Percentiles rank a stretch among this genome's conserved stretches.
Evolutionary conservation across 2,888 invertebrate species (phyloP).

Genomic region (Ophioninae sp.): DNA sequence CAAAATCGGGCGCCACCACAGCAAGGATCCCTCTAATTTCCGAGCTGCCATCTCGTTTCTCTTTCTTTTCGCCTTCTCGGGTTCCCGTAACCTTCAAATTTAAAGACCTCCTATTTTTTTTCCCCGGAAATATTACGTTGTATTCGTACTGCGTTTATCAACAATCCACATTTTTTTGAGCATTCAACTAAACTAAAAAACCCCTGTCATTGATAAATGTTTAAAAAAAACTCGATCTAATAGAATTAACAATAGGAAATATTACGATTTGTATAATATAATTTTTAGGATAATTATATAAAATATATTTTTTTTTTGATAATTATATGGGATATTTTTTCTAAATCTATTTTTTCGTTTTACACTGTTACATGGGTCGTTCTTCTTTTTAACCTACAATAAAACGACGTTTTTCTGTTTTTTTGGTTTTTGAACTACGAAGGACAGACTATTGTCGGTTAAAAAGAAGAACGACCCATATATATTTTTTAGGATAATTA

Average conservation of each 20-base stretch:
- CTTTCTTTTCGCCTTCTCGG: slow-evolving; percentile 26
- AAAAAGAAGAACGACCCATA: neutral
- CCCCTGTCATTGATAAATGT: neutral
- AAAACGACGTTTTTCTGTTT: too few species aligned
- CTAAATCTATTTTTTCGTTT: too few species aligned
- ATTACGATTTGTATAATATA: too few species aligned
- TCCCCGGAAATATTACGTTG: slow-evolving; percentile 5
- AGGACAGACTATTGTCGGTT: neutral
- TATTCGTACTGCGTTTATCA: slow-evolving; percentile 10
- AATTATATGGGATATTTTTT: too few species aligned
- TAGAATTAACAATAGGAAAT: too few species aligned
- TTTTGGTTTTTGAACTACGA: too few species aligned
- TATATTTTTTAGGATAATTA: too few species aligned
- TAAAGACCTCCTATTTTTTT: slow-evolving; percentile 16
- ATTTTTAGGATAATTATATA: too few species aligned
- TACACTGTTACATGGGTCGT: too few species aligned
- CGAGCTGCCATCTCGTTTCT: slow-evolving; percentile 55
- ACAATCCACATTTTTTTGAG: slow-evolving; percentile 2
- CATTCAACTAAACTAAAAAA: neutral
- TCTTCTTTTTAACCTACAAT: too few species aligned
- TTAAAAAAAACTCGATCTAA: neutral
- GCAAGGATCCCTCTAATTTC: slow-evolving; percentile 70
- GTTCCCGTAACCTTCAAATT: slow-evolving; percentile 42
- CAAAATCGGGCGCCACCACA: slow-evolving; percentile 66
- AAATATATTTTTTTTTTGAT: too few species aligned